A percentile compares a stretch with the other conserved stretches of the same genome.
Conservation (phyloP, 2,888 invertebrate species). For the Saturnia japonica region DNA sequence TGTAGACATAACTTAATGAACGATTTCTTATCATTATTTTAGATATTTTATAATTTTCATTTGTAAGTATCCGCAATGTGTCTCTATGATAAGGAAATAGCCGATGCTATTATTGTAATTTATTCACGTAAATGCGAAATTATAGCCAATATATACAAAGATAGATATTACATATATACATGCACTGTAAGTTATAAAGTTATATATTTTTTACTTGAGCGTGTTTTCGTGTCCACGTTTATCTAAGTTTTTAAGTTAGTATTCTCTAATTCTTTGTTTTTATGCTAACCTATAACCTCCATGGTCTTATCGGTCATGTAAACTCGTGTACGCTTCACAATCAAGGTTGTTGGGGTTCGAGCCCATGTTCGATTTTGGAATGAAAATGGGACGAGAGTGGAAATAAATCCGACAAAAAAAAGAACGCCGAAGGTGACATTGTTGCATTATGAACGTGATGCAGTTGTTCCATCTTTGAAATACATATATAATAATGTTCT, state of each 20-base stretch:
- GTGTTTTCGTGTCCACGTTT: no score
- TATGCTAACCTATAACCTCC: not conserved
- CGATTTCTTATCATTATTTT: not conserved
- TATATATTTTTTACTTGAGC: not conserved
- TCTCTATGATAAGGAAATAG: slow-evolving; percentile 16
- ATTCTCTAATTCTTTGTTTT: not conserved
- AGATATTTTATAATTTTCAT: not conserved
- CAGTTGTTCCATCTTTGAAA: slow-evolving; percentile 8
- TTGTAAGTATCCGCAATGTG: slow-evolving; percentile 3
- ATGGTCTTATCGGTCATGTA: not conserved
- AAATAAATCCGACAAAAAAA: not conserved
- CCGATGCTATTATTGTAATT: not conserved
- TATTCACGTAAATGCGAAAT: not conserved
- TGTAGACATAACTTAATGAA: not conserved
- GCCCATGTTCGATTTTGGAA: not conserved
- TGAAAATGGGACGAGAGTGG: not conserved
- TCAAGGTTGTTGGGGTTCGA: not conserved
- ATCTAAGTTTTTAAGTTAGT: not conserved
- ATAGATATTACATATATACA: not conserved
- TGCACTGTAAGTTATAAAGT: not conserved
- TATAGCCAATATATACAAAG: not conserved
- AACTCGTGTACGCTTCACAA: not conserved
- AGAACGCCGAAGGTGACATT: not conserved
- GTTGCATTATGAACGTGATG: not conserved
- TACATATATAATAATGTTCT: not conserved